Conservation (phyloP, 92 coral and sea anemone genomes). For the Desmophyllum pertusum region DNA sequence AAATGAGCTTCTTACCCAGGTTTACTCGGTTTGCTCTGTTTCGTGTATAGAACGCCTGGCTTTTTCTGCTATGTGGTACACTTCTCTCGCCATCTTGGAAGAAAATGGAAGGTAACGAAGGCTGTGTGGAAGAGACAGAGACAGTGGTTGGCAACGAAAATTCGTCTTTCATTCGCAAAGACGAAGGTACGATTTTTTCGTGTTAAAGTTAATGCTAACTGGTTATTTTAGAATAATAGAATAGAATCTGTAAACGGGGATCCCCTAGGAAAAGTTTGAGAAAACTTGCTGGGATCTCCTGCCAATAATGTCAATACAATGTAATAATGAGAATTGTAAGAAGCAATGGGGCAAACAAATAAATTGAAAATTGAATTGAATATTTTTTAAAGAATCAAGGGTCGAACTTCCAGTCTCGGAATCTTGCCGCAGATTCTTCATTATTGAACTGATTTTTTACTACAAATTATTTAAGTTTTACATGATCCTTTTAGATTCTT, state of each 20-base stretch:
- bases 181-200: conserved; percentile 12
- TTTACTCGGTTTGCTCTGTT: background rate
- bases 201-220: too few relatives aligned
- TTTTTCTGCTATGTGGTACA: background rate
- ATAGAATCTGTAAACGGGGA: too few relatives aligned
- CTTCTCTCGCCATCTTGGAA: background rate
- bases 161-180: conserved; percentile 12
- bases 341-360: too few relatives aligned
- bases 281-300: too few relatives aligned
- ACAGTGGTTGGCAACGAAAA: background rate
- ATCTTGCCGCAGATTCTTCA: background rate
- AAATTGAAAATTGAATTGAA: too few relatives aligned
- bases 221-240: too few relatives aligned
- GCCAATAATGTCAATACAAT: too few relatives aligned
- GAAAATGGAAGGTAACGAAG: conserved; percentile 18
- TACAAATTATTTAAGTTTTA: background rate
- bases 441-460: background rate
- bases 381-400: too few relatives aligned
- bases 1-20: background rate
- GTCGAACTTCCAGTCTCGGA: too few relatives aligned
- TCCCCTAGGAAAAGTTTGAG: too few relatives aligned
- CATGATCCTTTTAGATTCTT: conserved; percentile 19
- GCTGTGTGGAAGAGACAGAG: background rate
- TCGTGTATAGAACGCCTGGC: background rate
- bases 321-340: background rate